Percentiles rank a stretch among this genome's conserved stretches.
phyloP scores from a whole-genome alignment of 2,113 vertebrate genomes.

The Spea multiplicata region DNA sequence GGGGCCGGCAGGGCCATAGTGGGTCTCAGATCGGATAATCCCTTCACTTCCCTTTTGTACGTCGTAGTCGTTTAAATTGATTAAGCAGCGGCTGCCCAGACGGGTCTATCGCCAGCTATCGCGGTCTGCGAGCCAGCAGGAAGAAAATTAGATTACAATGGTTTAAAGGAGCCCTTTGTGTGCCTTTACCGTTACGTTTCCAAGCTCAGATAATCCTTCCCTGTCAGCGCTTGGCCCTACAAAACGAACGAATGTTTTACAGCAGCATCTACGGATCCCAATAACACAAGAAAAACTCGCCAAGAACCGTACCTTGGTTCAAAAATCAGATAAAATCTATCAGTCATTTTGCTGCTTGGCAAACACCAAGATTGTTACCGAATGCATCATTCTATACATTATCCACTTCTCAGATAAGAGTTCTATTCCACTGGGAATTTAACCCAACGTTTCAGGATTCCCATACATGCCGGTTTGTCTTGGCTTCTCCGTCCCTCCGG shows the following conservation, averaged over 20 bases:
- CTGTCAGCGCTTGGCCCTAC: conserved; percentile 19
- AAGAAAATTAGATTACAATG: conserved; percentile 38
- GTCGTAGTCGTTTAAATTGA: background rate
- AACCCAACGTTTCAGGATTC: background rate
- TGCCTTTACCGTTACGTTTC: conserved; percentile 33
- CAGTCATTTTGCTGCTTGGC: too few relatives aligned
- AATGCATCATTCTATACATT: background rate
- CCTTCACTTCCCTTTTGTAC: too few relatives aligned
- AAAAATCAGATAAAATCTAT: too few relatives aligned
- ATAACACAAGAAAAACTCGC: too few relatives aligned
- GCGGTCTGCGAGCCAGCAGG: conserved; percentile 15
- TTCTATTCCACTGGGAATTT: too few relatives aligned
- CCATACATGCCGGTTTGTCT: background rate
- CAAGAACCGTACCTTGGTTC: too few relatives aligned
- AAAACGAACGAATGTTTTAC: conserved; percentile 16
- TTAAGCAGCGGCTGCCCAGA: conserved; percentile 14
- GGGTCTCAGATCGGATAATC: too few relatives aligned
- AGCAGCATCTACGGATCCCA: background rate
- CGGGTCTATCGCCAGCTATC: conserved; percentile 17
- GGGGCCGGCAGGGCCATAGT: too few relatives aligned
- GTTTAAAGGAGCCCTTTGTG: conserved; percentile 26
- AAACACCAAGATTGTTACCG: background rate
- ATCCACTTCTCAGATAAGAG: background rate
- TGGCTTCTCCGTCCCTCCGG: background rate
- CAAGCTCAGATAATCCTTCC: conserved; percentile 27